Conservation (phyloP, 1,140 invertebrate genomes). For the Cydia amplana region DNA sequence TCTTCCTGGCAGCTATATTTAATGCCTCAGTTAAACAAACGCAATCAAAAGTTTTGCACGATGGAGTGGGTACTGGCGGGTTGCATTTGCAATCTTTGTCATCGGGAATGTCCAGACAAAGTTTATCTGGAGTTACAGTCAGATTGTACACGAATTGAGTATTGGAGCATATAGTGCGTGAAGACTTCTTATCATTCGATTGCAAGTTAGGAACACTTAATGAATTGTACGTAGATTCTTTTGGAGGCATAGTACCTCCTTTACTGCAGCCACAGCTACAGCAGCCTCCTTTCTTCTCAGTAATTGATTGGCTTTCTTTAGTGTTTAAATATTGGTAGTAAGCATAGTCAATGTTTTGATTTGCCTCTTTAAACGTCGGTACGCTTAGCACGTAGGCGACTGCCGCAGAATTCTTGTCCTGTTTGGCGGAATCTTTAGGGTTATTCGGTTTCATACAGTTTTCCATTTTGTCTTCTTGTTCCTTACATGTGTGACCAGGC, state of each 20-base stretch:
- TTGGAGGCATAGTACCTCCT: slow-evolving; percentile 20
- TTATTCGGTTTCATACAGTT: slow-evolving; percentile 45
- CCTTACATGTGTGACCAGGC: slow-evolving; percentile 60
- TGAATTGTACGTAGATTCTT: slow-evolving; percentile 34
- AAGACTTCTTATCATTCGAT: slow-evolving; percentile 39
- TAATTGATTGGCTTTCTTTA: neutral
- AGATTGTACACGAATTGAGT: slow-evolving; percentile 54
- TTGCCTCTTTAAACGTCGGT: slow-evolving; percentile 52
- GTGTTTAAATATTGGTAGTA: slow-evolving; percentile 37
- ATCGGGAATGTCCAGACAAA: slow-evolving; percentile 53
- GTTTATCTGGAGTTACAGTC: slow-evolving; percentile 44
- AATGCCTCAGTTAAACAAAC: slow-evolving; percentile 62
- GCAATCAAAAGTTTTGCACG: slow-evolving; percentile 69
- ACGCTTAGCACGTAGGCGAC: slow-evolving; percentile 58
- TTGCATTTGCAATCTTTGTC: slow-evolving; percentile 69
- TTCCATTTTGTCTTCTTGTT: slow-evolving; percentile 47
- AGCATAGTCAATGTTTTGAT: slow-evolving; percentile 36
- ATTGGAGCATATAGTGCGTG: slow-evolving; percentile 37
- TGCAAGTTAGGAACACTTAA: slow-evolving; percentile 34
- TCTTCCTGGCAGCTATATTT: slow-evolving; percentile 58
- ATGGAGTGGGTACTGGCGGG: slow-evolving; percentile 61
- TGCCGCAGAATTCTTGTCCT: slow-evolving; percentile 37
- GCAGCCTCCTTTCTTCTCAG: neutral
- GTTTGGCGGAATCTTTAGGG: neutral
- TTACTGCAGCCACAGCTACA: slow-evolving; percentile 42